Base-by-base conservation (phyloP, 2,888 invertebrate species). In the Thumatha senex region DNA sequence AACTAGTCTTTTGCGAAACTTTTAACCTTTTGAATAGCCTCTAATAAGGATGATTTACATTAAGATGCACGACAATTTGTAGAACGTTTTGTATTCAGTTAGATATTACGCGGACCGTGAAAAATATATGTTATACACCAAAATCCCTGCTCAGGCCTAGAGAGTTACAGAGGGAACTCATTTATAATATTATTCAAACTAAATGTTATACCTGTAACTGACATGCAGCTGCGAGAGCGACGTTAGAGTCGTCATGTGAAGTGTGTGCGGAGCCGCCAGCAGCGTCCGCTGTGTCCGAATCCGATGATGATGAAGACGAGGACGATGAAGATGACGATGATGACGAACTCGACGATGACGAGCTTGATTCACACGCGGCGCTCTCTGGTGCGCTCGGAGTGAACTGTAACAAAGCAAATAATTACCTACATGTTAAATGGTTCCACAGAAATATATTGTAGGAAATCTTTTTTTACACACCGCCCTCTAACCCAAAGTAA, bases 161-260 rank as follows among this genome's bases (percentile, higher is more conserved):
- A 24, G 18, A 24, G 18, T 24, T 24, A 4, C 3, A 24, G 18
- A 24, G 0, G 11, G 18, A 7, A 11, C 11, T 39, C 11, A 1
- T 18, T 24, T 24, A 24, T 5, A 24, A 36, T 36, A 42, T 18
- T 41, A 8, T 7, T 30, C 10, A 5, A 9, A 30, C 7, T 42
- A n/a, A 33, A 42, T 18, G 8, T 14, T 15, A 7, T 33, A 91
- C 92, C 80, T 94, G 93, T 51, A 92, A 78, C 72, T 88, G 94
- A 76, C 92, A 93, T 30, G 93, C 92, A 41, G 89, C 92, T 1
- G 89, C 93, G 57, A 93, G 85, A 57, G 92, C 93, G 3, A 92
- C 93, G 57, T 92, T 93, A 0, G 93, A 92, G 63, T 93, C 93
- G 43, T 89, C 90, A 8, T 85, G 78, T 0, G 87, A 82, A n/a